Percentiles rank a stretch among this genome's conserved stretches.
Evolutionary conservation across 2,888 invertebrate species (phyloP).

Genomic region (Bibio marci): DNA sequence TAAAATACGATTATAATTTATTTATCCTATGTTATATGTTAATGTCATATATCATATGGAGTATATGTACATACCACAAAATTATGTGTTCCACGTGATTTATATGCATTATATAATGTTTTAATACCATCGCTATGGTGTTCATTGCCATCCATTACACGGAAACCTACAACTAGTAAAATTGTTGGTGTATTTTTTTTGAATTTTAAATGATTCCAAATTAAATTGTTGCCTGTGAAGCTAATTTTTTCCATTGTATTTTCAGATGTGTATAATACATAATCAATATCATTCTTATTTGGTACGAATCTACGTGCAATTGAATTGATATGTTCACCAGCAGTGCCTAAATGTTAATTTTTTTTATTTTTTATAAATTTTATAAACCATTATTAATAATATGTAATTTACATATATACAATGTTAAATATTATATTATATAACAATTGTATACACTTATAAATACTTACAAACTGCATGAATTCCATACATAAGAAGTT

Average conservation of each 20-base stretch:
- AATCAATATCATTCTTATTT: conserved; percentile 4
- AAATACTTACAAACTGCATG: conserved; percentile 4
- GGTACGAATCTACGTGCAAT: background rate
- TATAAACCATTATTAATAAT: no score
- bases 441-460: background rate
- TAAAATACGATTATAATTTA: no score
- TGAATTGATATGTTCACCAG: no score
- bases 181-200: conserved; percentile 3
- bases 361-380: no score
- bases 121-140: conserved; percentile 1
- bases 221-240: background rate
- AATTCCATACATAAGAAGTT: background rate
- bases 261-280: conserved; percentile 3
- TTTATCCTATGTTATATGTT: no score
- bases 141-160: background rate
- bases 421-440: no score
- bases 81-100: conserved; percentile 1
- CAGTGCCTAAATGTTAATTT: no score
- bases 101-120: conserved; percentile 3
- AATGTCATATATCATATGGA: no score
- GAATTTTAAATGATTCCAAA: conserved; percentile 3
- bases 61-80: no score
- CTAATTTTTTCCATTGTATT: conserved; percentile 3
- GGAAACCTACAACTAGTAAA: conserved; percentile 3
- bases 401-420: no score